A percentile compares a stretch with the other conserved stretches of the same genome.
phyloP scores from a whole-genome alignment of 1,140 invertebrate genomes.

The Drosophila malerkotliana region DNA sequence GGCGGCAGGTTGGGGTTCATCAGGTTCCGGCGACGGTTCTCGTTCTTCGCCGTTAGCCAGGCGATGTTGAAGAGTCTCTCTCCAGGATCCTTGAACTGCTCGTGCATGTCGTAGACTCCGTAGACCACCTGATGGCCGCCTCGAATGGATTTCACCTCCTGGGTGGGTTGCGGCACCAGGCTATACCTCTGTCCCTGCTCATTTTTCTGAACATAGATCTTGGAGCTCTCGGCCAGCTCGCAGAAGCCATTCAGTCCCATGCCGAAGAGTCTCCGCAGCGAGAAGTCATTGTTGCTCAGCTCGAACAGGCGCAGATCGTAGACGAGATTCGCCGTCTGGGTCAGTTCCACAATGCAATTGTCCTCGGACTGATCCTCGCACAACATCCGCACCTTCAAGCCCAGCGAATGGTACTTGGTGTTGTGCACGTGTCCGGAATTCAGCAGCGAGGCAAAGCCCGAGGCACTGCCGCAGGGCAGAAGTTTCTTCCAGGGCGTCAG shows the following conservation, averaged over 20 bases:
- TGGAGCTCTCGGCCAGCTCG: slow-evolving; percentile 90
- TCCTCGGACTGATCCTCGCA: slow-evolving; percentile 86
- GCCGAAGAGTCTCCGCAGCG: slow-evolving; percentile 93
- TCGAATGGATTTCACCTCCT: slow-evolving; percentile 86
- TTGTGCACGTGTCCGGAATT: slow-evolving; percentile 96
- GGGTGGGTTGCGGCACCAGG: slow-evolving; percentile 85
- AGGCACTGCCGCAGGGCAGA: slow-evolving; percentile 94
- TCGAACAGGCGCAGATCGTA: slow-evolving; percentile 91
- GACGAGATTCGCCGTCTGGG: slow-evolving; percentile 93
- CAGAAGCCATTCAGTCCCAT: slow-evolving; percentile 91
- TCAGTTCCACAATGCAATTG: slow-evolving; percentile 91
- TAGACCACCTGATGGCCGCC: slow-evolving; percentile 88
- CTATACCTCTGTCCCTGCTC: slow-evolving; percentile 83
- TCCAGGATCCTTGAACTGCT: slow-evolving; percentile 74
- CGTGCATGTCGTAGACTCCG: slow-evolving; percentile 88
- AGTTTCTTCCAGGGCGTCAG: slow-evolving; percentile 99
- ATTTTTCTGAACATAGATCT: slow-evolving; percentile 93
- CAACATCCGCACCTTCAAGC: slow-evolving; percentile 92
- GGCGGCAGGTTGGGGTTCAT: slow-evolving; percentile 85
- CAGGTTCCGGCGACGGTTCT: slow-evolving; percentile 84
- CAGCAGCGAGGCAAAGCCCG: slow-evolving; percentile 93
- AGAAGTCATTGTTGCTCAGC: slow-evolving; percentile 88
- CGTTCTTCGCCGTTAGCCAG: slow-evolving; percentile 72
- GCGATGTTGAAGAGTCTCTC: slow-evolving; percentile 89
- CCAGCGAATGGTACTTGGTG: slow-evolving; percentile 96